These are phyloP conservation scores for Cepaea nemoralis DNA, from an alignment of 1,140 invertebrate genomes.

Conservation along the genomic window DNA sequence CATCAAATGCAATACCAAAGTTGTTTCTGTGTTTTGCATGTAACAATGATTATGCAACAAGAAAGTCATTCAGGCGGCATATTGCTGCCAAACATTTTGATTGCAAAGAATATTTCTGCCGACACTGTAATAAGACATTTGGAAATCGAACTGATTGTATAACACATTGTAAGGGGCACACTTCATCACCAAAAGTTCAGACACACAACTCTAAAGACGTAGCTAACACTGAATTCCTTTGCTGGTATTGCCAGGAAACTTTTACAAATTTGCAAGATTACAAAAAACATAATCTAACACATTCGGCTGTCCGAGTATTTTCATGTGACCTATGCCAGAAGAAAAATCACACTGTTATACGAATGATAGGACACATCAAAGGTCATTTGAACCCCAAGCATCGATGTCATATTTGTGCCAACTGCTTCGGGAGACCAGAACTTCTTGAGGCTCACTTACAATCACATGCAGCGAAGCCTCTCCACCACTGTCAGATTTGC, in stretches of 20 bases:
- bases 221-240: not conserved
- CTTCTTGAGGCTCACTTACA: constrained; percentile 81
- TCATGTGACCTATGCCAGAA: constrained; percentile 26
- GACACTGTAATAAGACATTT: constrained; percentile 19
- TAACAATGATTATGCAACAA: constrained; percentile 28
- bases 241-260: constrained; percentile 26
- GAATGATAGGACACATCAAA: constrained; percentile 32
- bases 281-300: constrained; percentile 12
- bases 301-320: constrained; percentile 25
- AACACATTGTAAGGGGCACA: constrained; percentile 16
- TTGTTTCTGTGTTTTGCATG: constrained; percentile 18
- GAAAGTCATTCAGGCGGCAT: constrained; percentile 21
- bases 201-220: not conserved
- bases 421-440: constrained; percentile 81
- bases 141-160: constrained; percentile 15
- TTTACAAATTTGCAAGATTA: constrained; percentile 26
- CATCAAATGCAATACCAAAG: not conserved
- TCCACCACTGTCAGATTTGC: constrained; percentile 84
- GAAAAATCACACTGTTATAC: constrained; percentile 35
- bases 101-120: constrained; percentile 6
- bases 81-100: constrained; percentile 19
- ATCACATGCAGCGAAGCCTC: constrained; percentile 43
- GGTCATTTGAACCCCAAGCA: constrained; percentile 28
- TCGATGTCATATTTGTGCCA: constrained; percentile 80
- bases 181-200: not conserved